Evolutionary conservation across 1,140 invertebrate genomes (phyloP), one percentile per base, ranked within the genome.

Genomic region (Zophobas atratus): DNA sequence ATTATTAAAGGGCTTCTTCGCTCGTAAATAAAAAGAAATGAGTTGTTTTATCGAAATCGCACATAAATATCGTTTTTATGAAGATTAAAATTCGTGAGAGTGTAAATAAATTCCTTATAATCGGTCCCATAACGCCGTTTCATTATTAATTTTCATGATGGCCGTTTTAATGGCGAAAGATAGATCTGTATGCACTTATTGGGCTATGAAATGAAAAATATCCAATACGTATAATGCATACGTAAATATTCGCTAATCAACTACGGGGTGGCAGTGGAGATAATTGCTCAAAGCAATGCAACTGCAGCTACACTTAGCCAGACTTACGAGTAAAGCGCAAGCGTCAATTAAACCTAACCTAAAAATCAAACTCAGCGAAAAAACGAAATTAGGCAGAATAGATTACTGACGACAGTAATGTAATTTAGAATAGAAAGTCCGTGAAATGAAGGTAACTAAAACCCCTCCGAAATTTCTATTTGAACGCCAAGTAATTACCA

Each of bases 21-120:
- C 49, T 55, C 71, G 71, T 73, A 73, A 73, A 73, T 73, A 73
- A 56, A 56, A 73, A 73, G 55, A 73, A 55, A 73, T 55, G 49
- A 39, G 38, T 56, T 41, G 49, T 36, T 56, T 73, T 73, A 73
- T 73, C 71, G 39, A 67, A 73, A 73, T 73, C 71, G 49, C 49
- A 56, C 71, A 73, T 73, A 73, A 73, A 73, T 73, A 71, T 73
- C 49, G 38, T 39, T 70, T 73, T 73, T 73, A 73, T 73, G 71
- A 55, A 73, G 71, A 73, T 73, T 73, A 73, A 73, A 73, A 56
- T 73, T 73, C 71, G 71, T 73, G 49, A 55, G 71, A 41, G 41
- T 73, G 70, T 53, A 73, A 73, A 73, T 73, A 73, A 73, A 55
- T 73, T 73, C 55, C 35, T 71, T 71, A 71, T 71, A 71, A 71